Conservation (phyloP, 2,888 invertebrate genomes). For the Cataglyphis cursor region DNA sequence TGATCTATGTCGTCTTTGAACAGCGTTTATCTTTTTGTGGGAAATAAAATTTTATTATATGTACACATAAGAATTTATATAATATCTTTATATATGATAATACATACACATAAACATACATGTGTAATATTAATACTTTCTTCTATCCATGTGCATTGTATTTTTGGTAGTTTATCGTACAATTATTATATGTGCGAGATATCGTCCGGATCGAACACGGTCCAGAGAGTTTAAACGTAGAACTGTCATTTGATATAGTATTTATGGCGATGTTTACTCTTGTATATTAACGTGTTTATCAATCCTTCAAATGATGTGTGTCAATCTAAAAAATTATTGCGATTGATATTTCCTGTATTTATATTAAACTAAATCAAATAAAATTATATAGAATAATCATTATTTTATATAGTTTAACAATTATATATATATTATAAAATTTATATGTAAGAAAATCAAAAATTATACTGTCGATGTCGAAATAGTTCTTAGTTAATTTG, state of each 20-base stretch:
- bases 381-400: slow-evolving; percentile 25
- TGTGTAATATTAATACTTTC: neutral
- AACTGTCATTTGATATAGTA: neutral
- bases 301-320: slow-evolving; percentile 33
- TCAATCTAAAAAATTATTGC: neutral
- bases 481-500: slow-evolving; percentile 5
- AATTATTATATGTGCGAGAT: slow-evolving; percentile 27
- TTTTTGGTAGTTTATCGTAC: neutral
- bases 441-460: slow-evolving; percentile 13
- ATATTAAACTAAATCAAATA: neutral
- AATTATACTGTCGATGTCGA: neutral
- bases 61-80: slow-evolving; percentile 16
- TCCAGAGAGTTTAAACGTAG: slow-evolving; percentile 39
- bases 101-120: too few relatives aligned
- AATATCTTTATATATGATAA: slow-evolving; percentile 4
- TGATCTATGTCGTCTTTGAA: neutral
- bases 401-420: neutral
- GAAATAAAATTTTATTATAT: slow-evolving; percentile 5
- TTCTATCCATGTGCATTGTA: slow-evolving; percentile 1
- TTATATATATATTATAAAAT: neutral
- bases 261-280: neutral
- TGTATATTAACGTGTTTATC: neutral
- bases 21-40: neutral
- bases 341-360: neutral
- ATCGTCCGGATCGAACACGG: slow-evolving; percentile 11